Percentiles rank a stretch among this genome's conserved stretches.
Evolutionary conservation across 2,113 vertebrate species (phyloP).

Genomic region (Forbesichthys agassizii): DNA sequence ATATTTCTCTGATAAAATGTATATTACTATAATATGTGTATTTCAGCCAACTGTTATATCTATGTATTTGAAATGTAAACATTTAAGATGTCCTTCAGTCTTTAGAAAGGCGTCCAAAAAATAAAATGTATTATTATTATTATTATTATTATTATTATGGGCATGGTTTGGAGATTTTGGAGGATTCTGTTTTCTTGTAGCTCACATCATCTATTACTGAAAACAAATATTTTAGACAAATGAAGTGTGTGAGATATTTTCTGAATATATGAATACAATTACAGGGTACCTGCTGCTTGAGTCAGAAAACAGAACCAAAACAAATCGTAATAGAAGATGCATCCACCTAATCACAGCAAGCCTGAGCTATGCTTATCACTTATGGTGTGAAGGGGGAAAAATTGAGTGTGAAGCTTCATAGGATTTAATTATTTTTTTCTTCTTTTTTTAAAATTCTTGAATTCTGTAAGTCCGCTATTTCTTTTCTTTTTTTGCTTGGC

Average conservation of each 20-base stretch:
- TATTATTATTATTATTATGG: too few relatives aligned
- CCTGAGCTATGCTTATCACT: slow-evolving; percentile 23
- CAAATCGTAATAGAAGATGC: background rate
- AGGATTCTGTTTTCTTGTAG: background rate
- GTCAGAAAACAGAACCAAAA: background rate
- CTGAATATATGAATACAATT: background rate
- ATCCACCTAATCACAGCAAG: background rate
- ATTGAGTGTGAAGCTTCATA: too few relatives aligned
- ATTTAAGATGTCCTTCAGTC: too few relatives aligned
- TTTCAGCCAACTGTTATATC: too few relatives aligned
- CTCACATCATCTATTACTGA: background rate
- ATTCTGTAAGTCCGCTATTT: slow-evolving; percentile 46
- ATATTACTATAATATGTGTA: too few relatives aligned
- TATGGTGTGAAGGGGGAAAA: slow-evolving; percentile 14
- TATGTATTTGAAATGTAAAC: too few relatives aligned
- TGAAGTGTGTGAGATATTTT: background rate
- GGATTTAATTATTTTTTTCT: too few relatives aligned
- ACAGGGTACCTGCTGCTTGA: background rate
- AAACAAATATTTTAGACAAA: background rate
- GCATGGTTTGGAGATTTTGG: too few relatives aligned
- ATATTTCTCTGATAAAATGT: too few relatives aligned
- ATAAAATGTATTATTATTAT: too few relatives aligned
- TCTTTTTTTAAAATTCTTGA: slow-evolving; percentile 13
- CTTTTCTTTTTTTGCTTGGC: slow-evolving; percentile 61
- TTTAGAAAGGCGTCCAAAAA: too few relatives aligned